phyloP scores from a whole-genome alignment of 2,113 vertebrate species.

The Nicator chloris region DNA sequence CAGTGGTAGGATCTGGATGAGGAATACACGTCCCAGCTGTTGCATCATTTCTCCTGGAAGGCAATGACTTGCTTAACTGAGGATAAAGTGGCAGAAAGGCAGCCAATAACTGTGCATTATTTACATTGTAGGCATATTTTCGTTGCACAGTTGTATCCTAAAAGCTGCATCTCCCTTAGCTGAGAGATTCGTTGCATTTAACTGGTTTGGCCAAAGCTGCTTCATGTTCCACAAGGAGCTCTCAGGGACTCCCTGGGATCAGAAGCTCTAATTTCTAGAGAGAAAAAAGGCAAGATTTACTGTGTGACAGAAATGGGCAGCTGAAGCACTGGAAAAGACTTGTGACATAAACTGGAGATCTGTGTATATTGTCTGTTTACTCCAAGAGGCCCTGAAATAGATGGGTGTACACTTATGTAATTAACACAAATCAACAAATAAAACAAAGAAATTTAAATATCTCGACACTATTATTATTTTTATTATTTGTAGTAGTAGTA shows the following conservation, averaged over 20 bases:
- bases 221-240: background rate
- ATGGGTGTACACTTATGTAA: background rate
- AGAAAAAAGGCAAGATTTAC: background rate
- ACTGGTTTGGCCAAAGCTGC: background rate
- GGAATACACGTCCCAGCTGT: background rate
- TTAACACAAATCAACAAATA: background rate
- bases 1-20: background rate
- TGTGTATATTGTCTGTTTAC: background rate
- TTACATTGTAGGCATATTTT: background rate
- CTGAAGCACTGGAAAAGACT: background rate
- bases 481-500: accelerated
- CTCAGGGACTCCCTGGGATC: background rate
- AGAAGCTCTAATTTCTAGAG: background rate
- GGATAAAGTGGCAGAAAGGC: background rate
- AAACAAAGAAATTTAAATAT: background rate
- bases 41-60: background rate
- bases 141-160: background rate
- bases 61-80: background rate
- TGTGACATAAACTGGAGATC: background rate
- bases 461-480: background rate
- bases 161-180: background rate
- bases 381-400: background rate
- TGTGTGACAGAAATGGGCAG: background rate
- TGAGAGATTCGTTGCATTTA: background rate
- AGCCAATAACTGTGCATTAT: background rate